Evolutionary conservation across 2,797 vertebrate genomes (phyloP).

Genomic region (Phrynocephalus forsythii): DNA sequence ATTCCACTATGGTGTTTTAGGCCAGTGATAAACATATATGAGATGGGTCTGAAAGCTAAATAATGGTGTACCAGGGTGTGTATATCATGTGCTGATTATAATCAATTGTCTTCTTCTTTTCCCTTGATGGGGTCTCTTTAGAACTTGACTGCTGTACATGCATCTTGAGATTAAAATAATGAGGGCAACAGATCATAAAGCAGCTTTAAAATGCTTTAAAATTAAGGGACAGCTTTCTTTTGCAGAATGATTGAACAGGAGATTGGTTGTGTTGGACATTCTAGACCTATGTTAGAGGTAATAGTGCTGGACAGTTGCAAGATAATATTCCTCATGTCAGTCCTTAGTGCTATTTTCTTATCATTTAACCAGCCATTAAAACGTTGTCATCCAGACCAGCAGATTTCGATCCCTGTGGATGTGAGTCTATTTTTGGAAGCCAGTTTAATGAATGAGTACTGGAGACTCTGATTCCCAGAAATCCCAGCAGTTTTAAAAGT

Average conservation of each 20-base stretch:
- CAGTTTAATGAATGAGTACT: slow-evolving; percentile 26
- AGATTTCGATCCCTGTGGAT: slow-evolving; percentile 20
- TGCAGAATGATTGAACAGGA: slow-evolving; percentile 10
- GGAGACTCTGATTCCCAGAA: slow-evolving; percentile 19
- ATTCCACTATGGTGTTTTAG: not conserved
- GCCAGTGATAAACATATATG: not conserved
- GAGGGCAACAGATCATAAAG: not conserved
- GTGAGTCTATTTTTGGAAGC: slow-evolving; percentile 28
- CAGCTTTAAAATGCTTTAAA: not conserved
- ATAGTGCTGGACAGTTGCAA: slow-evolving; percentile 30
- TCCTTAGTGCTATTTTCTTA: slow-evolving; percentile 23
- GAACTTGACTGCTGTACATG: not conserved
- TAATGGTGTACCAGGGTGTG: not conserved
- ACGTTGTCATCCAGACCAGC: slow-evolving; percentile 30
- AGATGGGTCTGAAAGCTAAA: not conserved
- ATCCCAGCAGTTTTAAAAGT: not conserved
- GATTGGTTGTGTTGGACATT: not conserved
- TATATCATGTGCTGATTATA: not conserved
- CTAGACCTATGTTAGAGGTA: not conserved
- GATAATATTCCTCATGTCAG: slow-evolving; percentile 35
- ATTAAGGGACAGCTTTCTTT: not conserved
- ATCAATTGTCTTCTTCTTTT: not conserved
- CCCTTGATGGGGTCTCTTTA: not conserved
- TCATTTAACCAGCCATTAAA: slow-evolving; percentile 31
- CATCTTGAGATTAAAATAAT: not conserved